These are phyloP conservation scores for Rhopilema esculentum DNA, from an alignment of 30 jellyfish, hydroid and myxozoan species.

Conservation along the genomic window DNA sequence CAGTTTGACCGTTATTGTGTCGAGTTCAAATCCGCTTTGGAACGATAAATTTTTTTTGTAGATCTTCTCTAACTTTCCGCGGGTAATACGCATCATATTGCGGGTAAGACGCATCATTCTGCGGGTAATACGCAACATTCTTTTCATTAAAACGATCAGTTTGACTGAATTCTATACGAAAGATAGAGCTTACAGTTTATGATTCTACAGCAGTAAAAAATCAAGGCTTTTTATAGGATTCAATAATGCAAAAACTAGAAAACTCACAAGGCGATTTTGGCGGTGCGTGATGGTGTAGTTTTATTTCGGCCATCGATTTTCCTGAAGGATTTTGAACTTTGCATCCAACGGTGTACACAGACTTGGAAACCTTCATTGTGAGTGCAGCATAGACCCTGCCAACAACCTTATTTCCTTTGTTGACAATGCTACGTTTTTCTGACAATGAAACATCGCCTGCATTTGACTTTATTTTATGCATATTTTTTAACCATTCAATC, in stretches of 20 bases:
- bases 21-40: too few relatives aligned
- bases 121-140: too few relatives aligned
- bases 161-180: too few relatives aligned
- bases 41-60: too few relatives aligned
- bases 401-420: constrained; percentile 28
- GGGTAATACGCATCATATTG: too few relatives aligned
- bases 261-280: constrained; percentile 66
- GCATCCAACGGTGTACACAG: constrained; percentile 36
- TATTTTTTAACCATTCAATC: constrained; percentile 46
- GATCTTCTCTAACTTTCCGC: too few relatives aligned
- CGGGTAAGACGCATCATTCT: too few relatives aligned
- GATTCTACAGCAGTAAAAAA: too few relatives aligned
- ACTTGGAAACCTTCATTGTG: constrained; percentile 11
- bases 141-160: too few relatives aligned
- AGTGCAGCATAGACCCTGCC: constrained; percentile 40
- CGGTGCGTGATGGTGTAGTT: constrained; percentile 15
- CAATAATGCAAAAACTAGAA: not conserved
- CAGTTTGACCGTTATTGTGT: too few relatives aligned
- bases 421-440: constrained; percentile 10
- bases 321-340: constrained; percentile 51
- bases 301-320: constrained; percentile 21
- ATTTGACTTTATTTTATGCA: constrained; percentile 21
- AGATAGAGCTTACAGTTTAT: too few relatives aligned
- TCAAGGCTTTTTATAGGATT: not conserved
- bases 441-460: constrained; percentile 21